Evolutionary conservation across 2,797 vertebrate genomes (phyloP), one percentile per base, ranked within the genome.

Genomic region (Anisognathus igniventris): DNA sequence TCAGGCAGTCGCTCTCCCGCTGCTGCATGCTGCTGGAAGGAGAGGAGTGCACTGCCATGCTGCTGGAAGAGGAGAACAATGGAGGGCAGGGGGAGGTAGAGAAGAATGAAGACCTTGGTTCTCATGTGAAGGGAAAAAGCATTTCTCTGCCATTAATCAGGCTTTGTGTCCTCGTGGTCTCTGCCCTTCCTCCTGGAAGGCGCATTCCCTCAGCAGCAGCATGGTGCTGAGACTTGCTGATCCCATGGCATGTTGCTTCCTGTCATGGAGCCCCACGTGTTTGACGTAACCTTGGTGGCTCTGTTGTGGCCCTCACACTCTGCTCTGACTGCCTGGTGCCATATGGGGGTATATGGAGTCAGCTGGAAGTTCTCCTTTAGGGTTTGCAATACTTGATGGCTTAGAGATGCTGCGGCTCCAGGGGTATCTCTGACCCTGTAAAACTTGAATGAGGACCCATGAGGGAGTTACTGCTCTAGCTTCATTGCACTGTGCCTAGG

Each of bases 1-100:
- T 75, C 56, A 45, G 74, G 25, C 6, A 4, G 6, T 35, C 2
- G 0, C 31, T 51, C 1, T 60, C 31, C 68, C 0, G 0, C 45
- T 76, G 33, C 50, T 57, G 12, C 0, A 0, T 19, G 37, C 53
- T 71, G 42, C 12, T 77, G 61, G 42, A 44, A 68, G 62, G 53
- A 56, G 21, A 90, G n/a, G 33, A 35, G 16, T 4, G 5, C 19
- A 3, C 48, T 19, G 42, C 74, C 5, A 3, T 1, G 1, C n/a
- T 83, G 30, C 53, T 53, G 45, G 53, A 48, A n/a, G 27, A 3
- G 2, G 11, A 48, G 33, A n/a, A n/a, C 28, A 23, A 12, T 1
- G 3, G 42, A 31, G 40, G 9, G 20, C 12, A 14, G n/a, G 50
- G 72, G 14, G 35, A 78, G 39, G 14, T 67, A 33, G 30, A 77